Evolutionary conservation across 2,888 invertebrate genomes (phyloP), one percentile per base, ranked within the genome.

Genomic region (Acleris cristana): DNA sequence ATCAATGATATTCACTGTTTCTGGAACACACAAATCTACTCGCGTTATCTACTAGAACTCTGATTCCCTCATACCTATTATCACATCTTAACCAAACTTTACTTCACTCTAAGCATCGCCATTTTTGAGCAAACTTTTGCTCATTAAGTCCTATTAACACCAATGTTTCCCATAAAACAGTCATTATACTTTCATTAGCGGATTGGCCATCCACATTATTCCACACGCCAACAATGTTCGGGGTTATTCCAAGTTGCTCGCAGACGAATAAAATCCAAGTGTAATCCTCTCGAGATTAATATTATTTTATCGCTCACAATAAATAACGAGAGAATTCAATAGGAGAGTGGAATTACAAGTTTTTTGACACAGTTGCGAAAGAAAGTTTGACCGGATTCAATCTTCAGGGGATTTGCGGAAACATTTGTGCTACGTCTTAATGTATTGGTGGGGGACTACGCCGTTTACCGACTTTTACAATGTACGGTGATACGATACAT

Each of bases 221-320:
- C 78, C 80, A 74, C 71, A 77, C 82, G 74, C 68, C 72, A 73
- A 78, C 78, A 83, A 82, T 85, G 82, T 82, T 89, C 85, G 79
- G 80, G 80, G 83, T 87, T 87, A 86, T 83, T 84, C 83, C 72
- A 88, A 88, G 84, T 88, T 88, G 81, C 73, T 86, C 83, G 87
- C 78, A 86, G 83, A 87, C 88, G 90, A 89, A 90, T 88, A 85
- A 90, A 92, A 92, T 90, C 90, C 89, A 79, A 79, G 78, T 78
- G 80, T 86, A 89, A 91, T 90, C 86, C 92, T 86, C 90, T 68
- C 79, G 89, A 89, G 92, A 91, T 92, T 92, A 92, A 92, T 92
- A 92, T 92, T 91, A 90, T 92, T 92, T 92, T 92, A 92, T 92
- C 90, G 88, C 86, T 79, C 83, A 90, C 90, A 86, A 92, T 92